phyloP scores from a whole-genome alignment of 2,888 invertebrate genomes.

The Trilocha varians region DNA sequence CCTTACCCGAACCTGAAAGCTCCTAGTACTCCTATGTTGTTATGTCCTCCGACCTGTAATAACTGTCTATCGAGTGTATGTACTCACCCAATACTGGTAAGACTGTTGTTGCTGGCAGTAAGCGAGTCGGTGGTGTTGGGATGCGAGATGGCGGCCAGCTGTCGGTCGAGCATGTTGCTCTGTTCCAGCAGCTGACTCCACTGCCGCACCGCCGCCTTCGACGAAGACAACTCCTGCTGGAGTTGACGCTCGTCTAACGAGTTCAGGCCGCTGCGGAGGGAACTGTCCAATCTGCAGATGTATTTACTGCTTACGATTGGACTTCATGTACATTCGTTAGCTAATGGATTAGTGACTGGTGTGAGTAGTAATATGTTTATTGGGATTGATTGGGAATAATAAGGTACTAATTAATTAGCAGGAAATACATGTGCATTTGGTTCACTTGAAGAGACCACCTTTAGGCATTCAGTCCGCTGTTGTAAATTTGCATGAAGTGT shows the following conservation, averaged over 20 bases:
- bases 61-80: conserved; percentile 2
- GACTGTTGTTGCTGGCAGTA: conserved; percentile 63
- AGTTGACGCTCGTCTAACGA: conserved; percentile 65
- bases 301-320: too few relatives aligned
- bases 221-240: conserved; percentile 58
- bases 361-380: too few relatives aligned
- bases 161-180: conserved; percentile 56
- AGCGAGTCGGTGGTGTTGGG: conserved; percentile 58
- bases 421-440: too few relatives aligned
- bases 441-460: too few relatives aligned
- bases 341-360: too few relatives aligned
- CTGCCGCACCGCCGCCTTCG: conserved; percentile 56
- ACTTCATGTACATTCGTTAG: too few relatives aligned
- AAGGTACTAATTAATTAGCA: too few relatives aligned
- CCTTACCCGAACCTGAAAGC: too few relatives aligned
- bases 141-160: conserved; percentile 62
- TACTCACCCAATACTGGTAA: conserved; percentile 63
- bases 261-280: conserved; percentile 63
- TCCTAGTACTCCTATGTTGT: too few relatives aligned
- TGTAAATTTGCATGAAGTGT: too few relatives aligned
- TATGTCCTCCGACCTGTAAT: not conserved
- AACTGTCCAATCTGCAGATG: conserved; percentile 66
- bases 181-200: conserved; percentile 66
- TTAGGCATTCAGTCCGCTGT: too few relatives aligned
- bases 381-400: too few relatives aligned